Evolutionary conservation across 2,113 vertebrate genomes (phyloP), one percentile per base, ranked within the genome.

Genomic region (Recurvirostra avosetta): DNA sequence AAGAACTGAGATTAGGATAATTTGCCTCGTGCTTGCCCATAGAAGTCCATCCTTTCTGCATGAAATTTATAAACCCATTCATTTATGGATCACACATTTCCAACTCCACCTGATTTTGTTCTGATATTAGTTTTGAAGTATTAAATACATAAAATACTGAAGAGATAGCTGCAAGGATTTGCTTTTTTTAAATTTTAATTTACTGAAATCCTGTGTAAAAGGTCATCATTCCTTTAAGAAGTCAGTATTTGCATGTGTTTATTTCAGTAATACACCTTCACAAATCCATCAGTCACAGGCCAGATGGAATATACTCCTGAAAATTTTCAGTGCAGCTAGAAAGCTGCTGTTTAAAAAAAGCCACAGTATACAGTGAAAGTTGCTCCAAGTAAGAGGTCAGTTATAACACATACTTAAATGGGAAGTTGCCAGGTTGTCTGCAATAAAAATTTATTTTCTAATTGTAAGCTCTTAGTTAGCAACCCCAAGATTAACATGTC

Each of bases 111-210:
- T 66, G 45, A 71, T 86, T 79, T 88, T 84, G 10, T 77, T 78
- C 68, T 92, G 58, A 45, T 91, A 84, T 41, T 95, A 88, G 36
- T 55, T 93, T 89, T 86, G 29, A 96, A 96, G 92, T 94, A 79
- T 92, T 72, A 90, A 96, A 65, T 59, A 30, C 27, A 25, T 66
- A 27, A 19, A 72, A 38, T 58, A 75, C 79, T 79, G 26, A 94
- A 90, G 40, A 96, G 56, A 66, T 11, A 76, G 41, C 58, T 81
- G 15, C 38, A 83, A 74, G 77, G 53, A 68, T 86, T 78, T 83
- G 23, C 1, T 41, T 84, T 63, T 78, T 95, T 58, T 25, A 14
- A 55, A 92, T 70, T 91, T 87, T 89, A 43, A 75, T 94, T 73
- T 89, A 62, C 38, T 83, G 50, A 92, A 91, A 86, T 92, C 65